These are phyloP conservation scores for Tetrax tetrax DNA, from an alignment of 2,113 vertebrate genomes.

Conservation along the genomic window DNA sequence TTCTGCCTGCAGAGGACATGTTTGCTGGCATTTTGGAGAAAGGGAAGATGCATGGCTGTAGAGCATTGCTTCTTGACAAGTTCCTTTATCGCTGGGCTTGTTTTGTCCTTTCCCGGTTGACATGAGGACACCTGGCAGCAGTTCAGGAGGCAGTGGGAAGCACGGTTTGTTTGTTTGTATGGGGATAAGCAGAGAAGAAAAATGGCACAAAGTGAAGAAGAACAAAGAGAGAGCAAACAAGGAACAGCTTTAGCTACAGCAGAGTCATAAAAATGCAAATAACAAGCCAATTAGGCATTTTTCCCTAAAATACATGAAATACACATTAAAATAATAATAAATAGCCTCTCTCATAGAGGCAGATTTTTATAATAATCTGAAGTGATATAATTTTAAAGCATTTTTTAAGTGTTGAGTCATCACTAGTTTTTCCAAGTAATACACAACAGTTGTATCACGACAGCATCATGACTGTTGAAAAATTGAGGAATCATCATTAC, in stretches of 20 bases:
- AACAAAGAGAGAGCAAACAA: background rate
- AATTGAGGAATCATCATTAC: background rate
- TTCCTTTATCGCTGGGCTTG: background rate
- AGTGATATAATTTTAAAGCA: fast-evolving
- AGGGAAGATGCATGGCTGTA: background rate
- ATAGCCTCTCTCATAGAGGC: background rate
- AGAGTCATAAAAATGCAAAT: background rate
- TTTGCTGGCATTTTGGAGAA: background rate
- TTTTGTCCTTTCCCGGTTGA: background rate
- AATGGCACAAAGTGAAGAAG: background rate
- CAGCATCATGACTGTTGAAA: background rate
- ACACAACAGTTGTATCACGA: background rate
- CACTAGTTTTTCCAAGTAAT: background rate
- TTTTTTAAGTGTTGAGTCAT: background rate
- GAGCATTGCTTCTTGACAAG: background rate
- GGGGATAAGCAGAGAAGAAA: background rate
- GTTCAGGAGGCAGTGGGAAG: background rate
- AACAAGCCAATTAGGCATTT: background rate
- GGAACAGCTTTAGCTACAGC: background rate
- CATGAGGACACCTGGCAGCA: background rate
- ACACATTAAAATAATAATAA: background rate
- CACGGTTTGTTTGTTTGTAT: background rate
- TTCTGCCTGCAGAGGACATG: background rate
- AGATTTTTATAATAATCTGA: background rate
- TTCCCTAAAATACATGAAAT: background rate